Evolutionary conservation across 1,140 invertebrate species (phyloP).

Genomic region (Thaumetopoea pityocampa): DNA sequence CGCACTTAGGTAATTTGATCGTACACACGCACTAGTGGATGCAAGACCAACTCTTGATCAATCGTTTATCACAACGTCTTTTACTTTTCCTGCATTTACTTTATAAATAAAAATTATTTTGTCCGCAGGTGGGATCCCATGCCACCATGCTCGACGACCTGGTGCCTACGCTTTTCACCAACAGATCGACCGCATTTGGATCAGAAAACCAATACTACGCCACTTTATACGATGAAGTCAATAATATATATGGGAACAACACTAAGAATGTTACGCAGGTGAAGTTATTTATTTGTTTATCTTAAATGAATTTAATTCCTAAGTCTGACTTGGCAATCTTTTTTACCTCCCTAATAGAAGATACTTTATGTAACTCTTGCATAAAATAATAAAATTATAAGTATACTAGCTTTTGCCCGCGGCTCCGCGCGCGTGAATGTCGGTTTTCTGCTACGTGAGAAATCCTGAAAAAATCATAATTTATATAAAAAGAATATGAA

Average conservation of each 20-base stretch:
- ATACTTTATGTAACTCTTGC: no score
- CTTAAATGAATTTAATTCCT: not conserved
- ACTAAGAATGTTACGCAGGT: slow-evolving; percentile 47
- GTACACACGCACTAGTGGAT: no score
- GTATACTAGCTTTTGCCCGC: no score
- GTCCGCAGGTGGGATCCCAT: slow-evolving; percentile 26
- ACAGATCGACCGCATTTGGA: slow-evolving; percentile 34
- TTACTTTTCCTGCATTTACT: not conserved
- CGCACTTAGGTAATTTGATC: no score
- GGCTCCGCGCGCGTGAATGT: no score
- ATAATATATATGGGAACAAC: slow-evolving; percentile 33
- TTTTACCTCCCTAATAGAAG: no score
- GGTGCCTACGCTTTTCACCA: slow-evolving; percentile 31
- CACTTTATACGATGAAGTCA: slow-evolving; percentile 44
- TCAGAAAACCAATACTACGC: slow-evolving; percentile 37
- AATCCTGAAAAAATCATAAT: no score
- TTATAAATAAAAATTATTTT: not conserved
- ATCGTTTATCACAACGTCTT: not conserved
- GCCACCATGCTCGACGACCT: slow-evolving; percentile 46
- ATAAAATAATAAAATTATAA: not conserved
- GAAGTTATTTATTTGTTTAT: slow-evolving; percentile 1
- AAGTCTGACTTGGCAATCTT: not conserved
- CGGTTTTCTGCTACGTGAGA: no score
- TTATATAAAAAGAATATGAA: no score
- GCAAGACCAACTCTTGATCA: no score